Evolutionary conservation across 2,888 invertebrate genomes (phyloP).

Genomic region (Platycnemis pennipes): DNA sequence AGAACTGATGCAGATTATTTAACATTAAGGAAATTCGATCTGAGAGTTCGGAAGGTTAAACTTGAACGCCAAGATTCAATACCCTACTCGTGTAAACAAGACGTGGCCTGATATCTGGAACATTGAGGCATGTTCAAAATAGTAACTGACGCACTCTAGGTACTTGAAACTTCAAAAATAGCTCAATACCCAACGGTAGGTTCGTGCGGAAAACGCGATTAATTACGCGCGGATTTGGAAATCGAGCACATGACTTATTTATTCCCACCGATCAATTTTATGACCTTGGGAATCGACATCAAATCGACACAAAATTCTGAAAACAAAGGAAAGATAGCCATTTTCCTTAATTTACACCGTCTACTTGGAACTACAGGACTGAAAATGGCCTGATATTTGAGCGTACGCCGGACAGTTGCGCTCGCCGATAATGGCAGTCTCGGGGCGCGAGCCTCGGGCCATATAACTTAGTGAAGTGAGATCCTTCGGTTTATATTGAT

Average conservation of each 20-base stretch:
- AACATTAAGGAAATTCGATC: background rate
- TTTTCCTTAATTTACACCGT: background rate
- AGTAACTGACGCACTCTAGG: too few species aligned
- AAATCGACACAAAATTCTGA: background rate
- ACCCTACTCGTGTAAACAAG: too few species aligned
- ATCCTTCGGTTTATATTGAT: constrained; percentile 9
- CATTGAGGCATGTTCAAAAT: too few species aligned
- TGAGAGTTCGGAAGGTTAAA: background rate
- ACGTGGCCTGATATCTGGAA: too few species aligned
- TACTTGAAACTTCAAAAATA: too few species aligned
- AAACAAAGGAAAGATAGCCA: background rate
- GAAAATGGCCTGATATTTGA: background rate
- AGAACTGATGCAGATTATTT: background rate
- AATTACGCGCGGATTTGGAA: too few species aligned
- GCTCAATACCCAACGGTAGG: too few species aligned
- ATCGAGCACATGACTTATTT: too few species aligned
- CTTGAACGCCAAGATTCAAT: background rate
- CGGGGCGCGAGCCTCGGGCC: background rate
- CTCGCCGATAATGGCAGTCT: background rate
- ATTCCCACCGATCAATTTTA: too few species aligned
- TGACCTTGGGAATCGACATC: too few species aligned
- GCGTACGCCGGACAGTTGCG: background rate
- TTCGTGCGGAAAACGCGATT: too few species aligned
- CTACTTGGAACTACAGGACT: background rate
- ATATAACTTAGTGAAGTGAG: background rate